Percentiles rank a stretch among this genome's conserved stretches.
phyloP scores from a whole-genome alignment of 2,113 vertebrate genomes.

The Empidonax alnorum region DNA sequence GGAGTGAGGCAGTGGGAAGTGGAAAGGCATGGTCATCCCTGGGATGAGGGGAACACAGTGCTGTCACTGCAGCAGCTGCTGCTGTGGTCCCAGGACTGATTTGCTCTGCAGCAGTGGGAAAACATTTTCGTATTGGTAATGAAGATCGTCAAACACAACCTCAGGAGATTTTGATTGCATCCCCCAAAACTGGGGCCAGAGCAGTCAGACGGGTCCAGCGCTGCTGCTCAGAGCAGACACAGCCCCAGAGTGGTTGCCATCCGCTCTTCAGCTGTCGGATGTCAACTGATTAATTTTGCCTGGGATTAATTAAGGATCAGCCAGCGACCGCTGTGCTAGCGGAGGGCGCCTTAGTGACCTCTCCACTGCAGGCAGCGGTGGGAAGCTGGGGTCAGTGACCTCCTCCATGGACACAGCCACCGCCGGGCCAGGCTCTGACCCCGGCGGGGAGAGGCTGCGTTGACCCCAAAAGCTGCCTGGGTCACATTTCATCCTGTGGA shows the following conservation, averaged over 20 bases:
- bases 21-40: background rate
- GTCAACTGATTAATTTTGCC: constrained; percentile 63
- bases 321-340: background rate
- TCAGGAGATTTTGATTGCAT: background rate
- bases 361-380: background rate
- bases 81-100: background rate
- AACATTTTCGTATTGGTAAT: background rate
- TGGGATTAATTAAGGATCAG: constrained; percentile 62
- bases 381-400: constrained; percentile 41
- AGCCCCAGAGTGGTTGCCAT: background rate
- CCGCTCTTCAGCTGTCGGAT: constrained; percentile 49
- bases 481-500: background rate
- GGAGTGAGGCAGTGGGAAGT: background rate
- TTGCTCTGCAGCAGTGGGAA: background rate
- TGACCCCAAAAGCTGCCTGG: accelerated
- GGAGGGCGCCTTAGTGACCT: background rate
- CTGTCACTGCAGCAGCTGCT: background rate
- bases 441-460: accelerated
- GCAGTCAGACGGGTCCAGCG: accelerated
- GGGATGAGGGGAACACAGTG: accelerated
- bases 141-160: background rate
- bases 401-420: background rate
- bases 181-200: background rate
- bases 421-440: background rate
- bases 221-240: background rate